phyloP scores from a whole-genome alignment of 2,113 vertebrate species.

The Phalacrocorax carbo region DNA sequence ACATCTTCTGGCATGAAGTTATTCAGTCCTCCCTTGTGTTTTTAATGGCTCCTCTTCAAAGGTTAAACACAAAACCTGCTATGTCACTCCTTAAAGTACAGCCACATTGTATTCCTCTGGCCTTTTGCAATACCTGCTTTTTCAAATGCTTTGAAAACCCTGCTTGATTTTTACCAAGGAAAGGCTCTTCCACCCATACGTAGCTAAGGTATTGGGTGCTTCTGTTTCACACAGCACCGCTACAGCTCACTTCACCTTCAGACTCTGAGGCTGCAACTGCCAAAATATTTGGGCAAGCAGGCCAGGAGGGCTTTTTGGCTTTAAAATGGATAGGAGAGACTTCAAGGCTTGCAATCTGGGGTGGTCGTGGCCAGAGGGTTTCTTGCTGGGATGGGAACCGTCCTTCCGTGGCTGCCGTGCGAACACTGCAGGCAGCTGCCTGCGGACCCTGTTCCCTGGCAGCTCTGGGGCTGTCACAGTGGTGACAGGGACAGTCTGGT shows the following conservation, averaged over 20 bases:
- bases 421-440: neutral
- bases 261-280: neutral
- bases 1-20: accelerated
- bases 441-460: too few relatives aligned
- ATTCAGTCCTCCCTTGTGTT: neutral
- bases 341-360: neutral
- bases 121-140: neutral
- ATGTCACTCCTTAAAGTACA: neutral
- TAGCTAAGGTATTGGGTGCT: neutral
- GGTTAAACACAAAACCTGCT: neutral
- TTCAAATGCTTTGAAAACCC: neutral
- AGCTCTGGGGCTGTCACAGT: neutral
- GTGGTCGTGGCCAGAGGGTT: neutral
- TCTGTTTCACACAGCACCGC: neutral
- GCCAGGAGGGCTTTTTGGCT: neutral
- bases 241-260: neutral
- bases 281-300: neutral
- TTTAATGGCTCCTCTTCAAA: neutral
- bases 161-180: neutral
- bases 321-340: neutral
- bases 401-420: accelerated
- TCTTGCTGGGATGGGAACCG: neutral
- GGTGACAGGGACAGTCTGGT: neutral
- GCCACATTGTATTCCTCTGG: neutral
- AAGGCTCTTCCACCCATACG: neutral